phyloP scores from a whole-genome alignment of 2,888 invertebrate species.

The Cybosia mesomella region DNA sequence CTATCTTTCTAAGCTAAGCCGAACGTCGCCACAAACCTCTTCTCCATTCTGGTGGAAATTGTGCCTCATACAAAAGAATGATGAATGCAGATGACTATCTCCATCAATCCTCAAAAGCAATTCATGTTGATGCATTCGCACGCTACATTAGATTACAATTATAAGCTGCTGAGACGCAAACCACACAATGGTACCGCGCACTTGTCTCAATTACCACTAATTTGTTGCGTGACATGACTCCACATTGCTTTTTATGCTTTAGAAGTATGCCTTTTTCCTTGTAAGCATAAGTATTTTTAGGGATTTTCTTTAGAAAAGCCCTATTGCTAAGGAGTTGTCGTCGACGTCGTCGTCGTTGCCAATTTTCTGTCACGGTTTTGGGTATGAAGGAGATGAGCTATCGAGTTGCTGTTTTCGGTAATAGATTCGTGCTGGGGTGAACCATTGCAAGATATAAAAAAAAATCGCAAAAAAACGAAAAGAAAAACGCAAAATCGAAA shows the following conservation, averaged over 20 bases:
- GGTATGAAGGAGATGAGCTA: too few species aligned
- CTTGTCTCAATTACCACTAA: constrained; percentile 53
- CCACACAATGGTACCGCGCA: constrained; percentile 45
- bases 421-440: too few species aligned
- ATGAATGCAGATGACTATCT: not conserved
- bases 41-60: not conserved
- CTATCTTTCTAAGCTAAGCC: too few species aligned
- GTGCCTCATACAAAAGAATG: not conserved
- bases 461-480: too few species aligned
- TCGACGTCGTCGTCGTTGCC: too few species aligned
- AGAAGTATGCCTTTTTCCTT: constrained; percentile 12
- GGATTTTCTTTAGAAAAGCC: too few species aligned
- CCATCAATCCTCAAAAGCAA: constrained; percentile 10
- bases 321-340: too few species aligned
- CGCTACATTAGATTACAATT: constrained; percentile 52
- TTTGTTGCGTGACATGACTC: constrained; percentile 49
- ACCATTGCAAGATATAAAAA: too few species aligned
- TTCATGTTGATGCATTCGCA: constrained; percentile 38
- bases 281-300: too few species aligned
- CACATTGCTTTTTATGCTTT: constrained; percentile 30
- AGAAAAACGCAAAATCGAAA: too few species aligned
- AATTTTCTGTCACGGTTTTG: too few species aligned
- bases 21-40: not conserved
- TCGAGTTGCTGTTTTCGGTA: too few species aligned
- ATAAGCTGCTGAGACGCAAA: constrained; percentile 35